Evolutionary conservation across 1,140 invertebrate genomes (phyloP).

Genomic region (Papilio machaon): DNA sequence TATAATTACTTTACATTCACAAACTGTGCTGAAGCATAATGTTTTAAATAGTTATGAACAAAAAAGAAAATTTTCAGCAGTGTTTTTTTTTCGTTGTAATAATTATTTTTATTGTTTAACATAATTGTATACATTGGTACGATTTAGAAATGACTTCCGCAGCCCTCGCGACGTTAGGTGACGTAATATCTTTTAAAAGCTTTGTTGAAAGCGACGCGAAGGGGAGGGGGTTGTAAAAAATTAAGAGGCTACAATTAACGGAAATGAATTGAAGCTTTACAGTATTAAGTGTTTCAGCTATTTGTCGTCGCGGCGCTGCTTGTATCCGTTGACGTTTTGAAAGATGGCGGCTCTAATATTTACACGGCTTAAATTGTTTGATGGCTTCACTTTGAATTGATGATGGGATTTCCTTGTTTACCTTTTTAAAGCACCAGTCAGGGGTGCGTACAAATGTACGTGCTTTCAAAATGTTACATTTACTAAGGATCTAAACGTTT

Average conservation of each 20-base stretch:
- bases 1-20: too few relatives aligned
- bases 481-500: neutral
- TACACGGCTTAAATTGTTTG: slow-evolving; percentile 57
- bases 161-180: slow-evolving; percentile 17
- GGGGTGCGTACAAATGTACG: slow-evolving; percentile 36
- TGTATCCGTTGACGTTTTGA: slow-evolving; percentile 55
- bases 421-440: slow-evolving; percentile 41
- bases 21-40: too few relatives aligned
- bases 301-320: slow-evolving; percentile 48
- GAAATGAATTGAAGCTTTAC: slow-evolving; percentile 57
- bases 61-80: too few relatives aligned
- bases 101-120: neutral
- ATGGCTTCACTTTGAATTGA: slow-evolving; percentile 50
- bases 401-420: slow-evolving; percentile 50
- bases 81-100: too few relatives aligned
- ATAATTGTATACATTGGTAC: neutral
- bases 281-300: slow-evolving; percentile 51
- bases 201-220: slow-evolving; percentile 5
- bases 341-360: slow-evolving; percentile 57
- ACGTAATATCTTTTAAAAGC: slow-evolving; percentile 33
- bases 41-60: too few relatives aligned
- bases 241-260: slow-evolving; percentile 52
- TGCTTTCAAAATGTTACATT: neutral
- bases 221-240: slow-evolving; percentile 40
- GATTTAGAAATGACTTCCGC: slow-evolving; percentile 20